These are phyloP conservation scores for Anisognathus igniventris DNA, from an alignment of 2,797 vertebrate species.

Conservation along the genomic window DNA sequence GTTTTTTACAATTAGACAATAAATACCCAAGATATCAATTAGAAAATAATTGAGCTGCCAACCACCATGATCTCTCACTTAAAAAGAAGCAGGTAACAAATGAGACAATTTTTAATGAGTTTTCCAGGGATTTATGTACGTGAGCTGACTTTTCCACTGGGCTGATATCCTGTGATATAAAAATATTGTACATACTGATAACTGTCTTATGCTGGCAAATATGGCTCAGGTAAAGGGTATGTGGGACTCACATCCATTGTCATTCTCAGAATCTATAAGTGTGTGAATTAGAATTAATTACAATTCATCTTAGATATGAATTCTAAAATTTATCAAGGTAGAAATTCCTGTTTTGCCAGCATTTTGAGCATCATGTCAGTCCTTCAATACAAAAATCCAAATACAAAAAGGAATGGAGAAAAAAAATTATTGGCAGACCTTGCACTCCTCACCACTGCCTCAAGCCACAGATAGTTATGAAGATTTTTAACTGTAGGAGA, in stretches of 20 bases:
- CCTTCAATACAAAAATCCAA: not conserved
- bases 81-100: not conserved
- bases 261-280: not conserved
- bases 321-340: not conserved
- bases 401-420: not conserved
- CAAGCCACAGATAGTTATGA: not conserved
- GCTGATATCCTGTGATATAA: not conserved
- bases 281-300: too few species aligned
- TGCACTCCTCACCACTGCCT: not conserved
- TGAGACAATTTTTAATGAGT: not conserved
- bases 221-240: not conserved
- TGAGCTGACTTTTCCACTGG: not conserved
- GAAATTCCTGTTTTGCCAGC: not conserved
- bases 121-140: not conserved
- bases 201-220: not conserved
- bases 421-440: not conserved
- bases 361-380: not conserved
- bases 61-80: not conserved
- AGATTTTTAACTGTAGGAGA: not conserved
- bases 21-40: not conserved
- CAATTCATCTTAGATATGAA: not conserved
- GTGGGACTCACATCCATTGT: not conserved
- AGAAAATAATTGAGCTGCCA: not conserved
- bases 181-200: not conserved
- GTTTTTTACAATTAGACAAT: not conserved